Conservation (phyloP, 1,140 invertebrate species). For the Aphelinus certus region DNA sequence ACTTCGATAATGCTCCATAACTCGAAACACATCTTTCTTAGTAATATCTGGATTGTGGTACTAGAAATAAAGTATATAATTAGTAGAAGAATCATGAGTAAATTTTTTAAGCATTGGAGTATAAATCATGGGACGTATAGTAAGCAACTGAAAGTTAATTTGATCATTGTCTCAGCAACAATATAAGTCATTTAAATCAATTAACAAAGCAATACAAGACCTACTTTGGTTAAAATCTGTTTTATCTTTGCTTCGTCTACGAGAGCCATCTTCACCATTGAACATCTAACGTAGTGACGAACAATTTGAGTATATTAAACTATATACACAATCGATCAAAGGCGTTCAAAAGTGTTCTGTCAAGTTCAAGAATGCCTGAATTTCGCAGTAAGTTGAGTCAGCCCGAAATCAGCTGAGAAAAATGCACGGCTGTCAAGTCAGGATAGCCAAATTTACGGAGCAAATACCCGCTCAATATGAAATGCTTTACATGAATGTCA, state of each 20-base stretch:
- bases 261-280: slow-evolving; percentile 55
- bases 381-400: too few species aligned
- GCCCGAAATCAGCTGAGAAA: too few species aligned
- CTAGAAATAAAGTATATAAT: slow-evolving; percentile 42
- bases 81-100: neutral
- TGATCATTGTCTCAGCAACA: neutral
- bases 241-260: slow-evolving; percentile 67
- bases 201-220: slow-evolving; percentile 30
- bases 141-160: neutral
- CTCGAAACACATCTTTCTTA: slow-evolving; percentile 76
- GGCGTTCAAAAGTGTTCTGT: neutral
- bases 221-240: slow-evolving; percentile 66
- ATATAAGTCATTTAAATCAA: neutral
- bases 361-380: too few species aligned
- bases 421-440: too few species aligned
- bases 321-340: slow-evolving; percentile 3
- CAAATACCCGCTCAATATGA: too few species aligned
- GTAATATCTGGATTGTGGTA: slow-evolving; percentile 83
- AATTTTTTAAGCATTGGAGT: slow-evolving; percentile 7
- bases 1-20: slow-evolving; percentile 77
- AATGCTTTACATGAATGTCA: too few species aligned
- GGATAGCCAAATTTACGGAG: too few species aligned
- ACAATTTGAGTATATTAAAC: neutral
- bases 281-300: neutral
- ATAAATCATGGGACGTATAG: neutral